Conservation (phyloP, 2,797 vertebrate species). For the Phrynocephalus vlangalii region DNA sequence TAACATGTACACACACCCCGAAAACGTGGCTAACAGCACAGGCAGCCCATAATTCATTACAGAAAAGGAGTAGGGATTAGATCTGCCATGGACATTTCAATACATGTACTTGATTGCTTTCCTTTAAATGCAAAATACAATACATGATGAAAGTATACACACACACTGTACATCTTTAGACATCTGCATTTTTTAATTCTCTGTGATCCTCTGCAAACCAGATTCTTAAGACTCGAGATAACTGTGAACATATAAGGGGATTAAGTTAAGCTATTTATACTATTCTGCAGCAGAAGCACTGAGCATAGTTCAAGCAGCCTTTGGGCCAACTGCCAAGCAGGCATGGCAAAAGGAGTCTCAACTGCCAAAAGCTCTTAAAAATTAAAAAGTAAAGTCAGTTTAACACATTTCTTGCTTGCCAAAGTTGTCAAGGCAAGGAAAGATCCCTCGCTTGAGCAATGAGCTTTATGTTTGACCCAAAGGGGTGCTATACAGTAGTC, state of each 20-base stretch:
- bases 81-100: not conserved
- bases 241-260: slow-evolving; percentile 32
- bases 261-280: slow-evolving; percentile 14
- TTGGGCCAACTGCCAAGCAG: not conserved
- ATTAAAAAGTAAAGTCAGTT: not conserved
- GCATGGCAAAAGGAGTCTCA: not conserved
- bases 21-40: not conserved
- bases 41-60: not conserved
- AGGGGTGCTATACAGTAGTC: not conserved
- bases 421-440: slow-evolving; percentile 5
- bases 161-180: not conserved
- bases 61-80: not conserved
- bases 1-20: too few species aligned
- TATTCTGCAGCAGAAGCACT: slow-evolving; percentile 9
- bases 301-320: accelerated
- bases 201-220: slow-evolving; percentile 5
- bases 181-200: slow-evolving; percentile 13
- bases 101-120: not conserved
- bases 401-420: not conserved
- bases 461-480: not conserved
- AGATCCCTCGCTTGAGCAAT: not conserved
- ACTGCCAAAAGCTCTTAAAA: not conserved
- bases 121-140: slow-evolving; percentile 1
- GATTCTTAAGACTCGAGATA: slow-evolving; percentile 38
- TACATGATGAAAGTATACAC: not conserved